phyloP scores from a whole-genome alignment of 1,140 invertebrate species.

The Drosophila teissieri region DNA sequence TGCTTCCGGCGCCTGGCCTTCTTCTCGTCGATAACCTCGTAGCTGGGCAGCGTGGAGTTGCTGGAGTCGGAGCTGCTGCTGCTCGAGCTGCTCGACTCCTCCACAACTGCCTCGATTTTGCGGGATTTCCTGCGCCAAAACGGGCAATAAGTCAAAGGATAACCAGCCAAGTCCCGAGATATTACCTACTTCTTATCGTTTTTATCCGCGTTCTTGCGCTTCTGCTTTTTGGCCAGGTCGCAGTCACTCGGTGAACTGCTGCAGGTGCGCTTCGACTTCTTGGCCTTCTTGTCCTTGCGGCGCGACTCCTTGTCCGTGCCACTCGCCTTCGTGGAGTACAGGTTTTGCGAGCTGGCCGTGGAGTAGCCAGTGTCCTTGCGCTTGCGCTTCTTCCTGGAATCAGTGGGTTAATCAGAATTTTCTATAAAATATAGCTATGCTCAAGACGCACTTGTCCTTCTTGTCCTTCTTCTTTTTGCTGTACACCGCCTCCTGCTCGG shows the following conservation, averaged over 20 bases:
- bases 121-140: constrained; percentile 60
- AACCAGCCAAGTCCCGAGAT: neutral
- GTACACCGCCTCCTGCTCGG: constrained; percentile 76
- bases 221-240: constrained; percentile 70
- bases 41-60: constrained; percentile 80
- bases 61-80: constrained; percentile 74
- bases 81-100: constrained; percentile 70
- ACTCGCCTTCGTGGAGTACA: constrained; percentile 77
- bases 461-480: constrained; percentile 72
- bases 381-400: constrained; percentile 78
- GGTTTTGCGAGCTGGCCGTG: constrained; percentile 87
- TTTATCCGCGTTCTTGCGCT: constrained; percentile 77
- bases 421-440: neutral
- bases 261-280: constrained; percentile 73
- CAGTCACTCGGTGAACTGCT: constrained; percentile 73
- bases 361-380: constrained; percentile 88
- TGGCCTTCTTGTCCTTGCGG: constrained; percentile 78
- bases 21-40: constrained; percentile 82
- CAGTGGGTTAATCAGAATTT: neutral
- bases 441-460: constrained; percentile 64
- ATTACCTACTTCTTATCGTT: constrained; percentile 72
- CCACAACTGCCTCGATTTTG: constrained; percentile 76
- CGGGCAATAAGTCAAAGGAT: neutral
- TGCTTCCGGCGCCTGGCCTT: constrained; percentile 62
- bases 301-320: constrained; percentile 63